Evolutionary conservation across 1,140 invertebrate species (phyloP).

Genomic region (Artemia franciscana): DNA sequence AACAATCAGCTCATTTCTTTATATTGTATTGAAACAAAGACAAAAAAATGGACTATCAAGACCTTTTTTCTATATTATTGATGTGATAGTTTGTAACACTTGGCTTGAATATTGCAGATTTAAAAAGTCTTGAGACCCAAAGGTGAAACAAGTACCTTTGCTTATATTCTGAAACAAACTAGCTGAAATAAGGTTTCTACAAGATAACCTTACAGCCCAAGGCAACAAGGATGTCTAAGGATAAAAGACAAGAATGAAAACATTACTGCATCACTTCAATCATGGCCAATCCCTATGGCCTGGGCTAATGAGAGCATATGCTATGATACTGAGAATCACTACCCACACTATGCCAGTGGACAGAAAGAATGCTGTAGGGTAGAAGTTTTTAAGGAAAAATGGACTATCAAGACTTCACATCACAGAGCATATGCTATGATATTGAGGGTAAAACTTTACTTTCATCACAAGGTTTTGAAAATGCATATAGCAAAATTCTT

Average conservation of each 20-base stretch:
- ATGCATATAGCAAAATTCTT: too few species aligned
- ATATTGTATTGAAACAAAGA: constrained; percentile 5
- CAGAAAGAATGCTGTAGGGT: neutral
- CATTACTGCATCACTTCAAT: too few species aligned
- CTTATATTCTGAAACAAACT: constrained; percentile 7
- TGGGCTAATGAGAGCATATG: neutral
- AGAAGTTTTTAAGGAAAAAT: neutral
- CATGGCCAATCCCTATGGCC: neutral
- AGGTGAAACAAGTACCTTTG: constrained; percentile 8
- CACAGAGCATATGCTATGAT: too few species aligned
- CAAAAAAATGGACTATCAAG: constrained; percentile 18
- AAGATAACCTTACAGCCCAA: neutral
- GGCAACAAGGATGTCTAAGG: neutral
- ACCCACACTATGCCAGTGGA: neutral
- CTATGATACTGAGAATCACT: neutral
- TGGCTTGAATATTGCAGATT: constrained; percentile 16
- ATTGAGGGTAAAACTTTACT: too few species aligned
- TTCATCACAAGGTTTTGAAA: too few species aligned
- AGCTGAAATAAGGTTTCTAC: constrained; percentile 1
- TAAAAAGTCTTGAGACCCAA: neutral
- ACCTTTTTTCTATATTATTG: constrained; percentile 16
- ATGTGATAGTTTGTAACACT: constrained; percentile 14
- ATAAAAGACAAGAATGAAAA: too few species aligned
- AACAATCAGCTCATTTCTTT: constrained; percentile 15
- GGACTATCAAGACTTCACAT: too few species aligned